phyloP scores from a whole-genome alignment of 2,888 invertebrate species.

The Latrodectus elegans region DNA sequence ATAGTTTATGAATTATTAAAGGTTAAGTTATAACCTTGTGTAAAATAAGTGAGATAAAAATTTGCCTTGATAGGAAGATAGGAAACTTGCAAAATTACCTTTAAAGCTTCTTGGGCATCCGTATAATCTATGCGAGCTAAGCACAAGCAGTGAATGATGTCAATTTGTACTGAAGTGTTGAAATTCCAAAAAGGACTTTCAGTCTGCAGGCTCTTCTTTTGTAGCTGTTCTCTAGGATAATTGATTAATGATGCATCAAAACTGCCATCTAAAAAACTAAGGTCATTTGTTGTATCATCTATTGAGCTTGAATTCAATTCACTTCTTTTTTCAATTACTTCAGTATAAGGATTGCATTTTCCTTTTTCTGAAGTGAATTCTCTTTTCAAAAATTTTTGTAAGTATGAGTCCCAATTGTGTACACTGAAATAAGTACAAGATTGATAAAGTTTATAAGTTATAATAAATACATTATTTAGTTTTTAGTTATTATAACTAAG shows the following conservation, averaged over 20 bases:
- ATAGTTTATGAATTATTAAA: neutral
- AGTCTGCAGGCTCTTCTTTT: neutral
- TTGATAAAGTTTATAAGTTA: neutral
- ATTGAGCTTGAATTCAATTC: neutral
- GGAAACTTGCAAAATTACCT: constrained; percentile 17
- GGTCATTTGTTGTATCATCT: neutral
- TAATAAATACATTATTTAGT: too few relatives aligned
- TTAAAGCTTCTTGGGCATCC: constrained; percentile 85
- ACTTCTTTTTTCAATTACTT: neutral
- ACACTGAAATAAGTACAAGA: constrained; percentile 66
- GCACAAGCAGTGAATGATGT: constrained; percentile 92
- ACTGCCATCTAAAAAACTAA: neutral
- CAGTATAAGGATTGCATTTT: constrained; percentile 83
- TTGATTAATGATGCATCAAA: neutral
- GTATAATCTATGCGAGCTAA: constrained; percentile 94
- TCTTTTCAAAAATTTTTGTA: constrained; percentile 73
- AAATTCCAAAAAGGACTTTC: constrained; percentile 84
- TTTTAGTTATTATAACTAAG: too few relatives aligned
- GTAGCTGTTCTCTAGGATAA: too few relatives aligned
- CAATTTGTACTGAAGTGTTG: constrained; percentile 90
- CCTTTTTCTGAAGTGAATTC: constrained; percentile 73
- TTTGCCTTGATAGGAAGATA: neutral
- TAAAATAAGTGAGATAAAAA: too few relatives aligned
- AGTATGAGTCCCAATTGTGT: constrained; percentile 73
- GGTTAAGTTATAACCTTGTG: neutral